Base-by-base conservation (phyloP, 2,797 vertebrate genomes). In the Chelon auratus region DNA sequence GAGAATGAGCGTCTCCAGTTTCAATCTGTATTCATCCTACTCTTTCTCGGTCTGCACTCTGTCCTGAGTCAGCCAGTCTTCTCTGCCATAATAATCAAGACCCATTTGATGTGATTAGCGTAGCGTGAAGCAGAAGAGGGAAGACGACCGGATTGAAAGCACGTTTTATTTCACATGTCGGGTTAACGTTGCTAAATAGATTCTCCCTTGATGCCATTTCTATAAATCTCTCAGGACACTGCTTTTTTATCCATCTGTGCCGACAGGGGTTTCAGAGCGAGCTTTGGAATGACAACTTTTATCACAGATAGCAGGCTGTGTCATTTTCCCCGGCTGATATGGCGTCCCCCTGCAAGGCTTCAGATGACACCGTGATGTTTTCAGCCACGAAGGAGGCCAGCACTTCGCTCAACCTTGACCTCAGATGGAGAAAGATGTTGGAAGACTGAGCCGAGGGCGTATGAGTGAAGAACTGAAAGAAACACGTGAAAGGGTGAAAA, bases 51-150 rank as follows among this genome's bases (percentile, higher is more conserved):
- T 70, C 75, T 68, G 75, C 2, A 1, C 71, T 76, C 64, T 40
- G 70, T 76, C 70, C 71, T 45, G 68, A 74, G 67, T 78, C 81
- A 82, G 77, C 51, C 62, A 42, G 64, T 62, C 42, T 66, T 42
- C 74, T 60, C 57, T 61, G 53, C 69, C 66, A 58, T 63, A 52
- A 82, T 77, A 78, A 88, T 84, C 72, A 78, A 69, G 66, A 52
- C 62, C 73, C 56, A 70, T 87, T 82, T 81, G 68, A 85, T 83
- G 68, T 58, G 78, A 88, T 88, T 86, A 82, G 68, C 68, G 75
- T 57, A 64, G 69, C 36, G 71, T 83, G 75, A 88, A 79, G 75
- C 61, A 26, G 62, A 70, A 52, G 12, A 73, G 62, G 30, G 18
- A 30, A 78, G 68, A 73, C 8, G 13, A 84, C 30, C 6, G 30